Conservation (phyloP, 1,140 invertebrate species). For the Caenorhabditis tropicalis region DNA sequence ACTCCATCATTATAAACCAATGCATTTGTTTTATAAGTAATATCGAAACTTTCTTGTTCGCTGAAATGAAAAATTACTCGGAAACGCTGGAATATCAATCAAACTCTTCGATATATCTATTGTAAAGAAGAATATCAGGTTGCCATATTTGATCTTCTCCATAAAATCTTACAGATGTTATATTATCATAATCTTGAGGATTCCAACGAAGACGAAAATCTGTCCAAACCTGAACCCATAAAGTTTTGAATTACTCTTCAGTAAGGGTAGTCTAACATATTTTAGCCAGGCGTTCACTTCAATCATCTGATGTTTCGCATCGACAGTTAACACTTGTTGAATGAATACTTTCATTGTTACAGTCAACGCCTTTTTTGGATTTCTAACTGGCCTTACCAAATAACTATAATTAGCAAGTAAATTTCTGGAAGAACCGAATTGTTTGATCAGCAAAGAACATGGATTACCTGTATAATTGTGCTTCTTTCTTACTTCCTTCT, state of each 20-base stretch:
- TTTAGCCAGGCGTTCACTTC: constrained; percentile 56
- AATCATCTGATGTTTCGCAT: constrained; percentile 39
- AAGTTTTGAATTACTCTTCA: too few relatives aligned
- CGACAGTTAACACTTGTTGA: constrained; percentile 20
- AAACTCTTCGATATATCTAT: constrained; percentile 79
- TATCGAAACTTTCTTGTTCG: constrained; percentile 79
- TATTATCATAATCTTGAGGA: constrained; percentile 88
- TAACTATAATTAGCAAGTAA: constrained; percentile 31
- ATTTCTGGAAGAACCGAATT: not conserved
- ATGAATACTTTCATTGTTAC: constrained; percentile 34
- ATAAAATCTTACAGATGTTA: constrained; percentile 90
- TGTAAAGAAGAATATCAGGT: constrained; percentile 98
- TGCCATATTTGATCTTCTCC: constrained; percentile 96
- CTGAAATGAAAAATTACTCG: constrained; percentile 74
- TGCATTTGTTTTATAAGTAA: constrained; percentile 56
- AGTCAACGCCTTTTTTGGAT: constrained; percentile 25
- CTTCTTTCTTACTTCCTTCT: constrained; percentile 37
- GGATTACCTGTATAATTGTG: constrained; percentile 30
- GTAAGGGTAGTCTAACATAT: constrained; percentile 60
- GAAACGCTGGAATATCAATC: not conserved
- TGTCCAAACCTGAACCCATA: constrained; percentile 86
- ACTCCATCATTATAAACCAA: constrained; percentile 57
- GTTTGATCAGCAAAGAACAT: not conserved
- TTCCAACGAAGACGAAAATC: constrained; percentile 97
- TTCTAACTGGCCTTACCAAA: constrained; percentile 27